Evolutionary conservation across 2,888 invertebrate genomes (phyloP).

Genomic region (Scaptodrosophila latifasciaeformis): DNA sequence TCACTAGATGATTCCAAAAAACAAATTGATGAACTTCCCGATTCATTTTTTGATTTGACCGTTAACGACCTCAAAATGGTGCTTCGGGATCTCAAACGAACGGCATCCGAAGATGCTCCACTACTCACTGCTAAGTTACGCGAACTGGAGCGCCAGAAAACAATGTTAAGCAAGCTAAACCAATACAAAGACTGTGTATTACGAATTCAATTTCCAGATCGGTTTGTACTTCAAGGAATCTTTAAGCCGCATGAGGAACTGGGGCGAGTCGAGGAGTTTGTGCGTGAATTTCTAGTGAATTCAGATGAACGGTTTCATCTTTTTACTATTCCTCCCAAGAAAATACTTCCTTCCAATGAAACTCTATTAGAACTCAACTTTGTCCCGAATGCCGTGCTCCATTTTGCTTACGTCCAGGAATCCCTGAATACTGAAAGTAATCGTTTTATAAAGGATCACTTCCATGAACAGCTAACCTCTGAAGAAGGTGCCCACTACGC

Average conservation of each 20-base stretch:
- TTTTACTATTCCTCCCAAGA: slow-evolving; percentile 90
- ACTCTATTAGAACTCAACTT: slow-evolving; percentile 84
- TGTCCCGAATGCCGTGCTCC: slow-evolving; percentile 86
- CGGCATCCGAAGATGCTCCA: slow-evolving; percentile 82
- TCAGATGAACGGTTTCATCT: slow-evolving; percentile 83
- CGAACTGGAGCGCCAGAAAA: slow-evolving; percentile 78
- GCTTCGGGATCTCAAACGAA: slow-evolving; percentile 83
- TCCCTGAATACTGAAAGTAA: slow-evolving; percentile 23
- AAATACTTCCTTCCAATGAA: slow-evolving; percentile 78
- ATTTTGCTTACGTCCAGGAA: slow-evolving; percentile 79
- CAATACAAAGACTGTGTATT: slow-evolving; percentile 87
- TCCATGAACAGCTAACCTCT: slow-evolving; percentile 79
- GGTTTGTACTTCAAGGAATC: slow-evolving; percentile 88
- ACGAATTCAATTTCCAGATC: slow-evolving; percentile 90
- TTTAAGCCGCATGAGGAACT: slow-evolving; percentile 87
- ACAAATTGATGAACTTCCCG: slow-evolving; percentile 83
- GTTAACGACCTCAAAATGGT: slow-evolving; percentile 87
- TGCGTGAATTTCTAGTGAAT: slow-evolving; percentile 82
- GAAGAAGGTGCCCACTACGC: slow-evolving; percentile 81
- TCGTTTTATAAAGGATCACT: slow-evolving; percentile 78
- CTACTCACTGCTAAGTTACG: slow-evolving; percentile 82
- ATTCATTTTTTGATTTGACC: slow-evolving; percentile 92
- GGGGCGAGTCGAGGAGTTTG: slow-evolving; percentile 82
- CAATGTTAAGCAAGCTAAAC: slow-evolving; percentile 78
- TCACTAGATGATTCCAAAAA: slow-evolving; percentile 79